Conservation (phyloP, 2,888 invertebrate species). For the Camponotus fellah region DNA sequence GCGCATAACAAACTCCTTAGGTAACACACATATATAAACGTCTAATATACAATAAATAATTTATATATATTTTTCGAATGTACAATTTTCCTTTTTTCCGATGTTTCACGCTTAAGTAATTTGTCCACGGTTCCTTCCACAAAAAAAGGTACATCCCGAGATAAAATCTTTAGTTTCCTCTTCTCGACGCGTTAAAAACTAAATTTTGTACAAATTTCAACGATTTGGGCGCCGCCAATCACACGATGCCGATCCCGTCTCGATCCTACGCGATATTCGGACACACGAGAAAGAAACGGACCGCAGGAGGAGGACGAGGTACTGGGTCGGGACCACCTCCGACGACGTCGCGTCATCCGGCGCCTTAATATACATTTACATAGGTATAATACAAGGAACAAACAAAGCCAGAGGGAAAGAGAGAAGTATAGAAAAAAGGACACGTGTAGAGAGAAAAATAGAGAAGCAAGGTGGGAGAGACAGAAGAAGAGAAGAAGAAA, state of each 20-base stretch:
- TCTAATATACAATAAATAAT: conserved; percentile 85
- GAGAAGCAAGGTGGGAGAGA: background rate
- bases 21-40: conserved; percentile 74
- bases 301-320: conserved; percentile 70
- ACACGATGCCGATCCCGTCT: conserved; percentile 17
- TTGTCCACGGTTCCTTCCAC: conserved; percentile 74
- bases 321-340: conserved; percentile 37
- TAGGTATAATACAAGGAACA: conserved; percentile 73
- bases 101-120: conserved; percentile 79
- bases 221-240: conserved; percentile 59
- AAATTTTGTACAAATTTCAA: conserved; percentile 81
- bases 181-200: conserved; percentile 68
- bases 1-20: conserved; percentile 74
- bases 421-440: conserved; percentile 22
- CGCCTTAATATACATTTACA: conserved; percentile 62
- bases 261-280: conserved; percentile 20
- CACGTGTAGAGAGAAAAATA: conserved; percentile 8
- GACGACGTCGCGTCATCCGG: conserved; percentile 38
- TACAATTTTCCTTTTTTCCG: conserved; percentile 77
- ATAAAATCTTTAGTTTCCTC: conserved; percentile 35
- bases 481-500: background rate
- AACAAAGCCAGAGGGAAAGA: conserved; percentile 73
- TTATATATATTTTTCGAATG: conserved; percentile 79
- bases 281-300: conserved; percentile 58
- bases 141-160: conserved; percentile 32